Evolutionary conservation across 1,140 invertebrate species (phyloP).

Genomic region (Magallana ariakensis): DNA sequence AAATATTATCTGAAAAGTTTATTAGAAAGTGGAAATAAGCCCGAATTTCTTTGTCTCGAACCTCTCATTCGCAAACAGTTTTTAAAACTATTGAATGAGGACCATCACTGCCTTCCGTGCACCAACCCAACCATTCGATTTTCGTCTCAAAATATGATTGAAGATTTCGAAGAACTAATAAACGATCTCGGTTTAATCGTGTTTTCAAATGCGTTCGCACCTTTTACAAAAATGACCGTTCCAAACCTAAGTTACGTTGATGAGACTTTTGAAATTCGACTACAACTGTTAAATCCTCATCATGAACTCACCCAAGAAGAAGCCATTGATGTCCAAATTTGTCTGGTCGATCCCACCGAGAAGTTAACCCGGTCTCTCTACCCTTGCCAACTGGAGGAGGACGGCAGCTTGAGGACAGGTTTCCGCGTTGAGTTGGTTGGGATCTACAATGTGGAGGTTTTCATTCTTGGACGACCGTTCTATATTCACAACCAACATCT

Average conservation of each 20-base stretch:
- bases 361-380: neutral
- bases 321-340: neutral
- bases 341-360: neutral
- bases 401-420: neutral
- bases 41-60: neutral
- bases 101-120: neutral
- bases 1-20: neutral
- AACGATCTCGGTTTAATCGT: neutral
- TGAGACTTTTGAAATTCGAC: neutral
- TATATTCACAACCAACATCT: neutral
- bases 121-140: neutral
- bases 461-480: neutral
- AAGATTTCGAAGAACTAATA: neutral
- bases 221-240: constrained; percentile 12
- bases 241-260: neutral
- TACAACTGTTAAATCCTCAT: constrained; percentile 11
- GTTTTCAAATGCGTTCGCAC: constrained; percentile 15
- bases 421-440: neutral
- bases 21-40: neutral
- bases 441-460: constrained; percentile 2
- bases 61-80: constrained; percentile 17
- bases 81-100: neutral
- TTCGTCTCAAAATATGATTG: neutral
- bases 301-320: constrained; percentile 1
- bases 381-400: constrained; percentile 9